Evolutionary conservation across 2,113 vertebrate genomes (phyloP), one percentile per base, ranked within the genome.

Genomic region (Marmota flaviventris): DNA sequence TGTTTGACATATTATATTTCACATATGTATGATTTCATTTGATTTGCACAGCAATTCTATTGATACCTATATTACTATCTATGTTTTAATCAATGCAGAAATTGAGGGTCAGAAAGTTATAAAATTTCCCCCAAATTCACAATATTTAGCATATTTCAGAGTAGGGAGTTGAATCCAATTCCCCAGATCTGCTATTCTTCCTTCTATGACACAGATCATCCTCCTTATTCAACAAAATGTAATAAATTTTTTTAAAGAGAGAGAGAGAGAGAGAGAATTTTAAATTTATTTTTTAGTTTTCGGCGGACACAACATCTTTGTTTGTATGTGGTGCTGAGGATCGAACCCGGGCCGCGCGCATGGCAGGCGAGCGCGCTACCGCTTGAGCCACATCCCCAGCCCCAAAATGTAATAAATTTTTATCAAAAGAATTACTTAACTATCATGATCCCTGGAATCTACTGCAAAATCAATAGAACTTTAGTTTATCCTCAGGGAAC

Each of bases 391-490:
- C 39, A 39, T 39, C 39, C 39, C 39, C 39, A 39, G 39, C 39
- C 39, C 39, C 27, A 25, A 82, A 96, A 78, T 85, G 18, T 82
- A 97, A 93, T 91, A 89, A 89, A 14, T 91, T 94, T 90, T 93
- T 91, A 75, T 78, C 85, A 96, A 93, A 97, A 94, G 29, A 90
- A 94, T 93, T 70, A 96, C 67, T 94, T 85, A 77, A 65, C 88
- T 81, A 95, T 69, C 56, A 75, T 8, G 4, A 96, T 84, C 82
- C 53, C 89, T 94, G 53, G 67, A 97, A 95, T 61, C 73, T 91
- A 94, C 72, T 96, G n/a, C 8, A 95, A 96, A 97, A 95, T 91
- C 82, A 96, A 65, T 45, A 96, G n/a, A 88, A 3, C 61, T 85
- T 88, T 96, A 93, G 51, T 82, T 96, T 77, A 94, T 97, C 88